Base-by-base conservation (phyloP, 2,797 vertebrate genomes). In the Sitta carolinensis region DNA sequence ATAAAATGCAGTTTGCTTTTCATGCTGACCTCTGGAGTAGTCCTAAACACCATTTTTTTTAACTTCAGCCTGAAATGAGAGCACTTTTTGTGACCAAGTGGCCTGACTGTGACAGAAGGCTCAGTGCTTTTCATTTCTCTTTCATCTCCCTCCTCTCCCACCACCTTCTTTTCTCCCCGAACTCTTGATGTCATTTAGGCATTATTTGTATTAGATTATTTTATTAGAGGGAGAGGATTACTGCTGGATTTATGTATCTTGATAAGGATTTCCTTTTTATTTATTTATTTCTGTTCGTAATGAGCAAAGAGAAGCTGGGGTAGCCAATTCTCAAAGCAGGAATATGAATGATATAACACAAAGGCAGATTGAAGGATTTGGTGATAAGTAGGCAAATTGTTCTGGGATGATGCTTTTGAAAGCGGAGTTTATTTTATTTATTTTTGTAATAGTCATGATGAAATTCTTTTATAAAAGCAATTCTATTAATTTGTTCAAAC, bases 391-490 rank as follows among this genome's bases (percentile, higher is more conserved):
- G 70, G 45, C 79, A 91, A 90, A 87, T 93, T 92, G 87, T 91
- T 93, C 80, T 88, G 84, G 62, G 59, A 85, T 87, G 84, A 81
- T 75, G 67, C 92, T 95, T 95, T 94, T 84, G 62, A 78, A 97
- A 97, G 89, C 20, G 69, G 81, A 83, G 20, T 85, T 93, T 68
- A n/a, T 59, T 93, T 89, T 84, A 64, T 96, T 96, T 93, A 47
- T 30, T 70, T 83, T 93, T 51, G 12, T 77, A 80, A 67, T 57
- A 86, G 70, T 66, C 30, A 13, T 82, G 72, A 57, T 47, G 50
- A 91, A 94, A 82, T 70, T 84, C 30, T 90, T 94, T 95, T 66
- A 67, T 62, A 78, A 86, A 87, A 68, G n/a, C 29, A 69, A 11
- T 67, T 95, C 69, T 89, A 19, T 81, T 83, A 69, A 74, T 90